Evolutionary conservation across 92 coral and sea anemone genomes (phyloP), one percentile per base, ranked within the genome.

Genomic region (Porites rus): DNA sequence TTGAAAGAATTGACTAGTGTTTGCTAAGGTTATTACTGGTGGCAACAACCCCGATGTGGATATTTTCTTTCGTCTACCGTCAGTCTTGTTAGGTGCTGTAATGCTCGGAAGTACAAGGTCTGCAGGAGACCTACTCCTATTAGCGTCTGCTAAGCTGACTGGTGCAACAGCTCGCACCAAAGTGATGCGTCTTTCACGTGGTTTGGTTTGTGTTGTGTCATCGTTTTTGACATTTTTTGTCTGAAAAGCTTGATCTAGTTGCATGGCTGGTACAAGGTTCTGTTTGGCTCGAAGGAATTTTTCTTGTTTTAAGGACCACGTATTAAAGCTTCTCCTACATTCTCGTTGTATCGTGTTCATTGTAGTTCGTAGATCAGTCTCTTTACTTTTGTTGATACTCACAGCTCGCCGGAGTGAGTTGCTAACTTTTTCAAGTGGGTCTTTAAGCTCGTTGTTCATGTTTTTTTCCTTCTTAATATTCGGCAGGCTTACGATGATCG

Each of bases 351-450:
- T 88, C 8, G 98, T 90, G 72, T 80, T 94, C 88, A 94, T 92
- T 16, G 89, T 94, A 63, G 88, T 93, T 66, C 91, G 86, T 52
- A 94, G 84, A 74, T 94, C 98, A 66, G 86, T 93, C 83, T 94
- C 94, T 76, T 89, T 87, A 72, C 96, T 86, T 88, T 90, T 93
- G 91, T 94, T 94, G 72, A 94, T 92, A 67, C 90, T 94, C 50
- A 94, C 96, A 1, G 98, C 98, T 20, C 98, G 84, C 1, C 98
- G 98, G 79, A 94, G 93, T 54, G 98, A 94, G 74, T 90, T 93
- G 77, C 98, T 94, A 10, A 94, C 90, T 81, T 83, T 94, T 63
- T 94, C 98, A 52, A 94, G 85, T 43, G 98, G 98, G 58, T 94
- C 98, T 78, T 91, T 90, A 18, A 90, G 66, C 31, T 93, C 98